These are phyloP conservation scores for Hyaena hyaena DNA, from an alignment of 2,113 vertebrate genomes.

Conservation along the genomic window DNA sequence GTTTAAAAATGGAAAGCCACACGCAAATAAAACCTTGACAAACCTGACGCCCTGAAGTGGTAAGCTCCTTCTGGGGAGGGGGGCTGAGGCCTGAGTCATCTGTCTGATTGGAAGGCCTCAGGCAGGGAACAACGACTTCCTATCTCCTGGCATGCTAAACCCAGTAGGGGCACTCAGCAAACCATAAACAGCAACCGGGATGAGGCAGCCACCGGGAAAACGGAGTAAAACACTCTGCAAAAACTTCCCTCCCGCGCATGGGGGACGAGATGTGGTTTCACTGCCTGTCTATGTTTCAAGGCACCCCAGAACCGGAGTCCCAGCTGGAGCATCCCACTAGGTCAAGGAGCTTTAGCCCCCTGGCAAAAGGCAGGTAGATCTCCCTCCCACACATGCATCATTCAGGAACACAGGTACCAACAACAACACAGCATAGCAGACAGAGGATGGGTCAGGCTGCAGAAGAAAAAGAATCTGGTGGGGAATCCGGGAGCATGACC, in stretches of 20 bases:
- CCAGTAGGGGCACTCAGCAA: neutral
- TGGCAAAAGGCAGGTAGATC: neutral
- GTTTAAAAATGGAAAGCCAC: conserved; percentile 62
- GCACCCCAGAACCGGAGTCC: neutral
- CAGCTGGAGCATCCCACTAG: rapidly evolving
- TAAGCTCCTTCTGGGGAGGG: neutral
- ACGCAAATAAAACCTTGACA: neutral
- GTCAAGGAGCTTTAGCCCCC: neutral
- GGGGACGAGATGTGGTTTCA: rapidly evolving
- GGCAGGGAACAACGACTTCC: neutral
- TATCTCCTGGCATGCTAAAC: neutral
- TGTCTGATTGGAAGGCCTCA: neutral
- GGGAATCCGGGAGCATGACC: neutral
- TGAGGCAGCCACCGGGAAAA: neutral
- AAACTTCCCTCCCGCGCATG: neutral
- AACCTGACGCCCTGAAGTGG: neutral
- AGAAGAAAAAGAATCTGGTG: neutral
- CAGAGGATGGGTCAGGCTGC: no score
- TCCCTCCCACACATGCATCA: neutral
- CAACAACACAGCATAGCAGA: neutral
- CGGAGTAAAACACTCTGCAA: neutral
- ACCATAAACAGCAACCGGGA: neutral
- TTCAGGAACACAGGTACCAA: neutral
- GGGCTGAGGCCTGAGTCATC: neutral
- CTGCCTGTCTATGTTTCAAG: neutral